A percentile compares a stretch with the other conserved stretches of the same genome.
Conservation (phyloP, 2,888 invertebrate species). For the Hyposoter dolosus region DNA sequence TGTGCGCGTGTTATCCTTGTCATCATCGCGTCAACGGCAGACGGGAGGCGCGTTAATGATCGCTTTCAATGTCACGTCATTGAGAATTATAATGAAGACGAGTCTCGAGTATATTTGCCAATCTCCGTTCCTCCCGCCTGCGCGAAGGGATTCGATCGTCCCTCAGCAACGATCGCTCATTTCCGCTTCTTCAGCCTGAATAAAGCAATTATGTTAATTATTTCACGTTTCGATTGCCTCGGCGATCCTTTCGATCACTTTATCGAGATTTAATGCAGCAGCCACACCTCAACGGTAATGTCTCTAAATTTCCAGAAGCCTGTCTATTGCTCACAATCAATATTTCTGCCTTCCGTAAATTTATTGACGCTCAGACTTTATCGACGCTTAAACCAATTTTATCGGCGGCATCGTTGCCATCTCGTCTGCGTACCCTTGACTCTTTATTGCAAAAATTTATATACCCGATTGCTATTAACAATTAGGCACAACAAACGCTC, state of each 20-base stretch:
- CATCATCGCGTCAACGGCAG: slow-evolving; percentile 27
- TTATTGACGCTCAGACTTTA: not conserved
- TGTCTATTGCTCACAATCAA: not conserved
- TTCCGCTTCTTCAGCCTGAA: slow-evolving; percentile 55
- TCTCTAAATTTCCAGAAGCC: not conserved
- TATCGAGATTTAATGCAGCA: slow-evolving; percentile 41
- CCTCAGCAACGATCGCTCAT: slow-evolving; percentile 43
- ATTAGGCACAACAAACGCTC: too few species aligned
- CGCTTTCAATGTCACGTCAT: slow-evolving; percentile 64
- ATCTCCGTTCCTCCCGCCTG: not conserved
- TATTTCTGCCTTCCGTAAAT: not conserved
- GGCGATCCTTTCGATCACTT: slow-evolving; percentile 13
- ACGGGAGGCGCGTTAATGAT: slow-evolving; percentile 62
- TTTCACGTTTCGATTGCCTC: slow-evolving; percentile 39
- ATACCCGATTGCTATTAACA: too few species aligned
- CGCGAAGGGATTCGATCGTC: slow-evolving; percentile 9
- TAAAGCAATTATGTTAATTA: slow-evolving; percentile 42
- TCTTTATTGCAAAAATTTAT: too few species aligned
- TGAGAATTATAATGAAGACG: slow-evolving; percentile 64
- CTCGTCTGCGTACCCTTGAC: too few species aligned
- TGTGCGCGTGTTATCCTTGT: slow-evolving; percentile 19
- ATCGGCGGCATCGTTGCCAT: too few species aligned
- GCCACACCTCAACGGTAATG: not conserved
- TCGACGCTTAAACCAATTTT: too few species aligned
- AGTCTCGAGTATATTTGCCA: not conserved